Evolutionary conservation across 2,113 vertebrate species (phyloP).

Genomic region (Pelecanus crispus): DNA sequence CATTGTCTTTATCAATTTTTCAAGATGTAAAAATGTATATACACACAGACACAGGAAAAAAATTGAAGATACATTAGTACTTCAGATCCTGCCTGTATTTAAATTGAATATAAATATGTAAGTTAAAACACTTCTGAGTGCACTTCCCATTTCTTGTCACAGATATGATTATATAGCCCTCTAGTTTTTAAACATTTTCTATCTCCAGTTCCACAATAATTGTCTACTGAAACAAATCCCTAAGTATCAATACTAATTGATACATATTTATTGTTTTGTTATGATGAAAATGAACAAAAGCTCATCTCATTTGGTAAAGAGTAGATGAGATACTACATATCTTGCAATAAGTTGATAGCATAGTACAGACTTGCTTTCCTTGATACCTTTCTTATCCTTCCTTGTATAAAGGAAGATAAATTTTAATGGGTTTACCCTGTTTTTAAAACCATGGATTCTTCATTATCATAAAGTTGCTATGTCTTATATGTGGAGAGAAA

Average conservation of each 20-base stretch:
- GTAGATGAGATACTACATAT: background rate
- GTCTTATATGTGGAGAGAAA: background rate
- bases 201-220: background rate
- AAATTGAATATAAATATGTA: background rate
- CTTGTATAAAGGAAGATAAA: conserved; percentile 44
- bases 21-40: background rate
- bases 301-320: background rate
- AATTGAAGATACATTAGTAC: background rate
- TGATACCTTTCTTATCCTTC: conserved; percentile 1
- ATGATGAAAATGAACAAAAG: background rate
- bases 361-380: background rate
- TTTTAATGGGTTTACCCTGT: background rate
- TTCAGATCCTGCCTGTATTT: background rate
- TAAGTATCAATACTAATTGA: background rate
- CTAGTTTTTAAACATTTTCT: background rate
- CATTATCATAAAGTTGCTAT: background rate
- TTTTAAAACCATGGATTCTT: conserved; percentile 24
- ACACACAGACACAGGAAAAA: background rate
- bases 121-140: background rate
- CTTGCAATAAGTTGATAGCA: conserved; percentile 35
- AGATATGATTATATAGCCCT: background rate
- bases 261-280: background rate
- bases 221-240: background rate
- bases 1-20: background rate
- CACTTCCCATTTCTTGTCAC: background rate